Percentiles rank a stretch among this genome's conserved stretches.
Conservation (phyloP, 2,113 vertebrate genomes). For the Ageneiosus marmoratus region DNA sequence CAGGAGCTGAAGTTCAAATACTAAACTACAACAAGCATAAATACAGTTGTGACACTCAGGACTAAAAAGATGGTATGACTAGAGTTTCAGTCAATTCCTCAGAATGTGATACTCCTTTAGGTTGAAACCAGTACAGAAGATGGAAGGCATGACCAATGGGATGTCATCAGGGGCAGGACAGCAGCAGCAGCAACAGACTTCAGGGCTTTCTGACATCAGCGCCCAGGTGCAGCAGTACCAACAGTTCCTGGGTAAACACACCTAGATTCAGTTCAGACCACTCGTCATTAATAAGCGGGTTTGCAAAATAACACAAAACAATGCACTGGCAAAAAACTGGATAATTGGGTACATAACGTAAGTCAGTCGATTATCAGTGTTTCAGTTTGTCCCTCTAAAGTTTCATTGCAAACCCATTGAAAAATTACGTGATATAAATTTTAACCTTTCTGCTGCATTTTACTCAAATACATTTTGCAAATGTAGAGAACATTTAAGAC, state of each 20-base stretch:
- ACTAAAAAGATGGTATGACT: neutral
- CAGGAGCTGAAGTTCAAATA: neutral
- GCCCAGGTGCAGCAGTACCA: constrained; percentile 94
- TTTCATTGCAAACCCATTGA: neutral
- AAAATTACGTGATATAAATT: neutral
- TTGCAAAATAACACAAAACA: neutral
- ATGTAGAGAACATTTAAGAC: neutral
- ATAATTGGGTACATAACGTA: no score
- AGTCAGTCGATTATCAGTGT: neutral
- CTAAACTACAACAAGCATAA: neutral
- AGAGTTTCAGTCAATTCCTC: neutral
- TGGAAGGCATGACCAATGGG: constrained; percentile 91
- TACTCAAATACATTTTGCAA: neutral
- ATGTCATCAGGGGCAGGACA: constrained; percentile 78
- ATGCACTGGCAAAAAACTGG: neutral
- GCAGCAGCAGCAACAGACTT: constrained; percentile 76
- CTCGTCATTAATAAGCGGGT: neutral
- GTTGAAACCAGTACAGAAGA: constrained; percentile 90
- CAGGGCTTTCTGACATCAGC: constrained; percentile 86
- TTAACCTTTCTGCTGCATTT: neutral
- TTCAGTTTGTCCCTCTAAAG: neutral
- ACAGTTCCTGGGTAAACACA: constrained; percentile 84
- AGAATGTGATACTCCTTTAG: constrained; percentile 61
- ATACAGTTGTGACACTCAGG: neutral
- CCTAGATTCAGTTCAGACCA: neutral